Evolutionary conservation across 2,113 vertebrate species (phyloP), one percentile per base, ranked within the genome.

Genomic region (Polypterus bichir): DNA sequence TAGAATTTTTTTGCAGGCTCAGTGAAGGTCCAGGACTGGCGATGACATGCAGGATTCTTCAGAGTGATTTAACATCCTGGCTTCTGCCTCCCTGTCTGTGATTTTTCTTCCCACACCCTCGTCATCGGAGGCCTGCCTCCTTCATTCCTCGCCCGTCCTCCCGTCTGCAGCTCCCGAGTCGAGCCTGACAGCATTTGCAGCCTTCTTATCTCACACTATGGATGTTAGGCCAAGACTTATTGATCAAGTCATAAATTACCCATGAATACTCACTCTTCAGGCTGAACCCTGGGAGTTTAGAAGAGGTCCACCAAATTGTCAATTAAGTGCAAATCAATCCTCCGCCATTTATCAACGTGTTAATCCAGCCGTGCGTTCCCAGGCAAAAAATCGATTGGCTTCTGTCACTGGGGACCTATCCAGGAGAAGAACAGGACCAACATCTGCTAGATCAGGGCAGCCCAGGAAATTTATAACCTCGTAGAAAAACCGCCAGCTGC

Each of bases 311-410:
- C 86, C 87, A 97, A 96, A 98, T 97, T 89, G 92, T 94, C 93
- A 87, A 92, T 97, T 97, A 97, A 98, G 92, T 87, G 88, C 88
- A 72, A 94, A 98, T 97, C 91, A 93, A 95, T 96, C 81, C 81
- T 59, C 10, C 59, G 81, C 76, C 88, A 87, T 97, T 89, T 88
- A 92, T 94, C 93, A 95, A 76, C 0, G 74, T 78, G 71, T 77
- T 78, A 77, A 74, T 81, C 74, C 75, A 64, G 59, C 78, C 27
- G 5, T 49, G 46, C 60, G 0, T 48, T 46, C 67, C 44, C 11
- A 71, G 65, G 76, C 60, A 65, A 64, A 64, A 76, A 81, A 86
- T 86, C 78, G 75, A 87, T 79, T 59, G 70, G 70, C 9, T 67
- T 55, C 68, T 69, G 77, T 69, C 87, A 68, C 79, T 1, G 4